Evolutionary conservation across 2,888 invertebrate species (phyloP), one percentile per base, ranked within the genome.

Genomic region (Drosophila monieri): DNA sequence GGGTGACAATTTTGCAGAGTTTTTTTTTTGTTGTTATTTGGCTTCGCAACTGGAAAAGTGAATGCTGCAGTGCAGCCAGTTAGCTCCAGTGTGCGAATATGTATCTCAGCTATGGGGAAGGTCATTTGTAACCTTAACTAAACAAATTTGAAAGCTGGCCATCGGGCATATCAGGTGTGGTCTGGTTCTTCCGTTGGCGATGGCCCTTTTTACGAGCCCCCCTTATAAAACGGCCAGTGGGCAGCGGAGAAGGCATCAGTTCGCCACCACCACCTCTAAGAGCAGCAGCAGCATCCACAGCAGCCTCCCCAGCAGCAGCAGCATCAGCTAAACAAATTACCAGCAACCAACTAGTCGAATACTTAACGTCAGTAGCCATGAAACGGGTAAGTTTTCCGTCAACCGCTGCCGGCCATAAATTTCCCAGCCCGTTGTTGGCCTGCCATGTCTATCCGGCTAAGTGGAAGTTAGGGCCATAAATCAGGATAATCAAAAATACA

Each of bases 121-220:
- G 89, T 88, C 86, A 85, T 74, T 78, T 88, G 89, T 89, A 89
- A 89, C 81, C 71, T 73, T 84, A 89, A 79, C 86, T 81, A 76
- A 77, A 77, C 76, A 80, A 85, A 89, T 85, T 88, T 85, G 89
- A 89, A 89, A 89, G 88, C 80, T 64, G n/a, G 30, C 44, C 21
- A 35, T 25, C 37, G 57, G 51, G 72, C 84, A 72, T 88, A 85
- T 85, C 88, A 69, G 76, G 54, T 84, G 86, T 74, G 76, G 65
- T 67, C 86, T 67, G 71, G 74, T 77, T 83, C 79, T 87, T 46
- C 46, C 60, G 66, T 41, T 62, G 71, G 70, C 76, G 53, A 41
- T 61, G 54, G 52, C 43, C 48, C 44, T 46, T 57, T 55, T 69
- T 71, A 65, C 39, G 43, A 18, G 44, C 32, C 32, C 10, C 14